A percentile compares a stretch with the other conserved stretches of the same genome.
Conservation (phyloP, 2,888 invertebrate genomes). For the Dorcus hopei region DNA sequence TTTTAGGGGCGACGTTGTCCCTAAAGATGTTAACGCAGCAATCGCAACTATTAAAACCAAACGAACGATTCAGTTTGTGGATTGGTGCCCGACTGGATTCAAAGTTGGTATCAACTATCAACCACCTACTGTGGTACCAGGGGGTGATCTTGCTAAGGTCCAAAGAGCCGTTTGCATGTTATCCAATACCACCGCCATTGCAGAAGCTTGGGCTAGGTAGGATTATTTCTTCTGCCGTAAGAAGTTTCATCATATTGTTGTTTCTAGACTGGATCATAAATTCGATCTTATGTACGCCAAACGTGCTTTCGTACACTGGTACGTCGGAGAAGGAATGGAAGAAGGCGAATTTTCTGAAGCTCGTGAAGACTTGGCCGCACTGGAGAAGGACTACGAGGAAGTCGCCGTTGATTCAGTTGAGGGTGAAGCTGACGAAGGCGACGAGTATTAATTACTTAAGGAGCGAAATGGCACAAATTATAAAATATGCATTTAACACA, state of each 20-base stretch:
- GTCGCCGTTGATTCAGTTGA: slow-evolving; percentile 67
- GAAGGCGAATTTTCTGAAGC: slow-evolving; percentile 86
- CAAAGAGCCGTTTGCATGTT: slow-evolving; percentile 96
- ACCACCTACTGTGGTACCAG: slow-evolving; percentile 86
- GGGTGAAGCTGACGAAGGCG: slow-evolving; percentile 62
- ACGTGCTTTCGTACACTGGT: slow-evolving; percentile 95
- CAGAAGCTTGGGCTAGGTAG: slow-evolving; percentile 90
- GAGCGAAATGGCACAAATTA: too few species aligned
- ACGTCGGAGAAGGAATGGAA: slow-evolving; percentile 84
- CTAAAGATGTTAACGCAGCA: slow-evolving; percentile 87
- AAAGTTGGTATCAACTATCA: slow-evolving; percentile 87
- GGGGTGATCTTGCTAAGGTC: slow-evolving; percentile 88
- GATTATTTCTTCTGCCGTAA: slow-evolving; percentile 28
- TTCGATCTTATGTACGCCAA: slow-evolving; percentile 97
- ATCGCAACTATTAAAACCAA: slow-evolving; percentile 95
- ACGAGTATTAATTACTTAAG: slow-evolving; percentile 57
- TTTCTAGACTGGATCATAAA: slow-evolving; percentile 78
- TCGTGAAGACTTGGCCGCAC: slow-evolving; percentile 77
- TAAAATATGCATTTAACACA: too few species aligned
- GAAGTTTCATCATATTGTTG: background rate
- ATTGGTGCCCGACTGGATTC: slow-evolving; percentile 83
- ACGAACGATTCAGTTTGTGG: slow-evolving; percentile 84
- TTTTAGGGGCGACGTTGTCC: slow-evolving; percentile 84
- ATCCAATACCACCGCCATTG: slow-evolving; percentile 94
- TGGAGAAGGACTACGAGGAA: slow-evolving; percentile 78